These are phyloP conservation scores for Cheilosia urbana DNA, from an alignment of 2,888 invertebrate genomes.

Conservation along the genomic window DNA sequence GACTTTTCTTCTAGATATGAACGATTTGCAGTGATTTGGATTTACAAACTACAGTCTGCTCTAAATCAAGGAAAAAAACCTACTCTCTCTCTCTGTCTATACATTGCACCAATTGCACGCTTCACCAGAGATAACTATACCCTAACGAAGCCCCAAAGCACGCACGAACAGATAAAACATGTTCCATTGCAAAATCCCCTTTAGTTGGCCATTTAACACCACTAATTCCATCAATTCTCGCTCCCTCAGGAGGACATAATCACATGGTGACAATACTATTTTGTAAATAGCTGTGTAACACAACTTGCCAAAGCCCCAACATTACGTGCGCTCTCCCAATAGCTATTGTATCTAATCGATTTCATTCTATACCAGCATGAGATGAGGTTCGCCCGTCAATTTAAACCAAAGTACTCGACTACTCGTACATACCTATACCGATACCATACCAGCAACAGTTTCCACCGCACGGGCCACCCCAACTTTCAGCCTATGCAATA, in stretches of 20 bases:
- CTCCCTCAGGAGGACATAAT: slow-evolving; percentile 58
- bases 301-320: slow-evolving; percentile 23
- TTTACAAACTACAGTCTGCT: not conserved
- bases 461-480: not conserved
- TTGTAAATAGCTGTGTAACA: slow-evolving; percentile 56
- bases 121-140: slow-evolving; percentile 25
- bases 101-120: slow-evolving; percentile 20
- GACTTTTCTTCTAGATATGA: no score
- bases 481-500: slow-evolving; percentile 30
- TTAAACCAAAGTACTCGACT: slow-evolving; percentile 29
- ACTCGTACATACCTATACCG: no score
- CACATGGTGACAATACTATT: slow-evolving; percentile 70
- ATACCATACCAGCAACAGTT: slow-evolving; percentile 45
- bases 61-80: not conserved
- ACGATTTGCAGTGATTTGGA: not conserved
- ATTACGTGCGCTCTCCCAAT: slow-evolving; percentile 24
- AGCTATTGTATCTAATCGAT: slow-evolving; percentile 41
- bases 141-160: slow-evolving; percentile 60
- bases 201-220: slow-evolving; percentile 64
- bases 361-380: not conserved
- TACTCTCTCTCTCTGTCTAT: no score
- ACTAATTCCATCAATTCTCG: slow-evolving; percentile 70
- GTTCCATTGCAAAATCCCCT: slow-evolving; percentile 49
- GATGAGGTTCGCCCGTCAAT: slow-evolving; percentile 25
- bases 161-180: slow-evolving; percentile 62